phyloP scores from a whole-genome alignment of 2,113 vertebrate genomes.

The Pandion haliaetus region DNA sequence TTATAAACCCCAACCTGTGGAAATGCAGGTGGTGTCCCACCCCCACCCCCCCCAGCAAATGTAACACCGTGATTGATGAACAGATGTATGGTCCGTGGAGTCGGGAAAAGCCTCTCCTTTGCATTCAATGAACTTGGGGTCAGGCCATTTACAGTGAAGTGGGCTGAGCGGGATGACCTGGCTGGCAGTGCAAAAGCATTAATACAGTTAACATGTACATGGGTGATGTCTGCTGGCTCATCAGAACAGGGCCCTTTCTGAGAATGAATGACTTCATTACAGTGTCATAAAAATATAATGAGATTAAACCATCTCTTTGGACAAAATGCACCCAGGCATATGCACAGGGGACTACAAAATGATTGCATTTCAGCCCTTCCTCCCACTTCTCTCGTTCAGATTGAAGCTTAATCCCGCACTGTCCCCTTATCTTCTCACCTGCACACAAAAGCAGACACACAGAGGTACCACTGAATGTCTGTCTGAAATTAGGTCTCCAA shows the following conservation, averaged over 20 bases:
- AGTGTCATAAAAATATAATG: not conserved
- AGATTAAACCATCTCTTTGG: not conserved
- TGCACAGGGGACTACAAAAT: not conserved
- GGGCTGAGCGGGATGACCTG: not conserved
- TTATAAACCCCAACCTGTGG: not conserved
- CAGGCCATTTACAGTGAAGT: not conserved
- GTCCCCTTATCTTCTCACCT: not conserved
- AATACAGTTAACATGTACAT: not conserved
- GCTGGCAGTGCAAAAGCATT: not conserved
- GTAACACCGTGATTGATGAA: not conserved
- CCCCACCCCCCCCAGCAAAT: not conserved
- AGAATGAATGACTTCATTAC: not conserved
- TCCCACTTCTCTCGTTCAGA: not conserved
- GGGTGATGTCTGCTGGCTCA: not conserved
- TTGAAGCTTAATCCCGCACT: not conserved
- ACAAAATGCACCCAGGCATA: not conserved
- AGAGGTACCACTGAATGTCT: not conserved
- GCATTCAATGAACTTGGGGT: not conserved
- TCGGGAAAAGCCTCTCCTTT: not conserved
- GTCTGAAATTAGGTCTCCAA: not conserved
- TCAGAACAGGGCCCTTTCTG: not conserved
- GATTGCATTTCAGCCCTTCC: not conserved
- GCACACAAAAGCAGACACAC: not conserved
- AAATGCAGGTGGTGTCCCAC: not conserved
- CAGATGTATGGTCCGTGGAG: fast-evolving